These are phyloP conservation scores for Epinephelus malabaricus DNA, from an alignment of 2,797 vertebrate species.

Conservation along the genomic window DNA sequence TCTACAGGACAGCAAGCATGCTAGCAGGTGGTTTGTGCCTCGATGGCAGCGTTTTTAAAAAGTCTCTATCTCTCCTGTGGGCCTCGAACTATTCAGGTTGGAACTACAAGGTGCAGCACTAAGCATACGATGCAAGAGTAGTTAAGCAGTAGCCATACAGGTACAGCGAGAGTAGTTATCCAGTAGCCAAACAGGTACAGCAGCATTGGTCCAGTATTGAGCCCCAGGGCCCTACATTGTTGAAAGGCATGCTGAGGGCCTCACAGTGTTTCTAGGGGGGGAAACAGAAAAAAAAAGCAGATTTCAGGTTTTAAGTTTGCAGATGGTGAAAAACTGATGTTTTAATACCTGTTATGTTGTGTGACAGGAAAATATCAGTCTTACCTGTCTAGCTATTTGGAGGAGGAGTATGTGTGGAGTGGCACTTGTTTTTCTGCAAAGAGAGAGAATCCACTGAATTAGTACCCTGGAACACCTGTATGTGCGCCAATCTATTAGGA, in stretches of 20 bases:
- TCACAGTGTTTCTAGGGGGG: conserved; percentile 84
- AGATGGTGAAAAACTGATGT: not conserved
- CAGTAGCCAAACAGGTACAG: conserved; percentile 78
- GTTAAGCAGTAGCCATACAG: conserved; percentile 74
- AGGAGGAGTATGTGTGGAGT: conserved; percentile 78
- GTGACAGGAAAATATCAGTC: conserved; percentile 31
- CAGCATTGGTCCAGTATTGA: conserved; percentile 89
- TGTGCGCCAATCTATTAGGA: not conserved
- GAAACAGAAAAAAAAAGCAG: conserved; percentile 62
- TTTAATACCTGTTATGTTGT: not conserved
- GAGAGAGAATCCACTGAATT: conserved; percentile 11
- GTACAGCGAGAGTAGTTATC: conserved; percentile 75
- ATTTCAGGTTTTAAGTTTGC: not conserved
- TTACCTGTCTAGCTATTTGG: conserved; percentile 88
- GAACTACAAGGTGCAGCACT: conserved; percentile 38
- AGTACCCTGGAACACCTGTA: not conserved
- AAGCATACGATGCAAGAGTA: conserved; percentile 60
- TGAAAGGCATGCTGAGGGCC: conserved; percentile 75
- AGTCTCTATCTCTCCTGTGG: not conserved
- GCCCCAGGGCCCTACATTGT: conserved; percentile 70
- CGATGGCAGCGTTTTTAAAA: not conserved
- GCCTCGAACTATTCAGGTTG: conserved; percentile 16
- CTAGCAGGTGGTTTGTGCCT: not conserved
- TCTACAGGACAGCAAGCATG: conserved; percentile 1
- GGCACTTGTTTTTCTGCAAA: conserved; percentile 84